These are phyloP conservation scores for Agrochola lota DNA, from an alignment of 2,888 invertebrate genomes.

Conservation along the genomic window DNA sequence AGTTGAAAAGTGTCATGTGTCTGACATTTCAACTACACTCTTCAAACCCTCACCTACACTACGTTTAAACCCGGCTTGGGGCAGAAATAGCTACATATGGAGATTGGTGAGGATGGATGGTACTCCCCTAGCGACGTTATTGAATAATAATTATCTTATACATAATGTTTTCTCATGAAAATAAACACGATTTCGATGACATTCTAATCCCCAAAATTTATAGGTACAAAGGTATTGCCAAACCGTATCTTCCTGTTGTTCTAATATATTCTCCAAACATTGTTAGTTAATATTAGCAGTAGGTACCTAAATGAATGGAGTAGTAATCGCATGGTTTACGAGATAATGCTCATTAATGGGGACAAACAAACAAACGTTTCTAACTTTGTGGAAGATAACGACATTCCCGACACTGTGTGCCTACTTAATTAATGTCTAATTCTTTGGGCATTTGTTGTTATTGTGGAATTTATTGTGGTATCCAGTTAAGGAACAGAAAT, in stretches of 20 bases:
- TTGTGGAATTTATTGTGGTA: constrained; percentile 18
- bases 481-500: not conserved
- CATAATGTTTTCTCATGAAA: not conserved
- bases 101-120: not conserved
- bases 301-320: constrained; percentile 58
- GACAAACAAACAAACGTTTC: constrained; percentile 72
- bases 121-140: not conserved
- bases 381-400: constrained; percentile 68
- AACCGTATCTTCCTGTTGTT: not conserved
- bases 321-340: constrained; percentile 54
- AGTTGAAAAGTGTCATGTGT: not conserved
- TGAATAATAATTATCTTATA: not conserved
- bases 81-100: not conserved
- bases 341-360: constrained; percentile 67
- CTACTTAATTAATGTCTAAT: constrained; percentile 47
- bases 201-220: not conserved
- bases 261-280: constrained; percentile 37
- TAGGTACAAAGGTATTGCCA: not conserved
- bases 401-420: constrained; percentile 61
- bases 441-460: constrained; percentile 38
- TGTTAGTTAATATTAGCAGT: constrained; percentile 45
- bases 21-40: not conserved
- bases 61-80: not conserved
- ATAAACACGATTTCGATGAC: not conserved
- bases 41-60: not conserved